phyloP scores from a whole-genome alignment of 2,888 invertebrate species.

The Parelbella ahira region DNA sequence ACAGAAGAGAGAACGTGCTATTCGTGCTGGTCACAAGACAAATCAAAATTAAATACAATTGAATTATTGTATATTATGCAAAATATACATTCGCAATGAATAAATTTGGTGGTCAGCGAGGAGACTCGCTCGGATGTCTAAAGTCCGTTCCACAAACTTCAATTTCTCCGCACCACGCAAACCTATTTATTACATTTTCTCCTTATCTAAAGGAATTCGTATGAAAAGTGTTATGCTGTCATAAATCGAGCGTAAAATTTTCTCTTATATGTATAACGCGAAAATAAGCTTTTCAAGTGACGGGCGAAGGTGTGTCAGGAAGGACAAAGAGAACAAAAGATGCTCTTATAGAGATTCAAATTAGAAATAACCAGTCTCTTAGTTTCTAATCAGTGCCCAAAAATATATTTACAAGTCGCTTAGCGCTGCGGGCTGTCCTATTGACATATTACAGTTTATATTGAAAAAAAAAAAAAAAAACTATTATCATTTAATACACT shows the following conservation, averaged over 20 bases:
- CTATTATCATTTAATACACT: conserved; percentile 14
- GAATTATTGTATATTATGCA: no score
- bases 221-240: no score
- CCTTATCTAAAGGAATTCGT: conserved; percentile 15
- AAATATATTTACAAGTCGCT: conserved; percentile 63
- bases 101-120: no score
- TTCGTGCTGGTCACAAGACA: conserved; percentile 1
- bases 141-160: conserved; percentile 6
- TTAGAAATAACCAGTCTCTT: conserved; percentile 66
- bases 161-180: conserved; percentile 9
- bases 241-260: no score
- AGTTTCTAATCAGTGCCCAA: conserved; percentile 59
- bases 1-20: conserved; percentile 12
- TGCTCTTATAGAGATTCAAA: conserved; percentile 72
- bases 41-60: no score
- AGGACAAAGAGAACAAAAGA: conserved; percentile 26
- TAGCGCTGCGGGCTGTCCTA: conserved; percentile 47
- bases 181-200: conserved; percentile 21
- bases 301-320: no score
- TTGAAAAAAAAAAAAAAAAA: no score
- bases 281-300: no score
- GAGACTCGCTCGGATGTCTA: no score
- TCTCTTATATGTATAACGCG: no score
- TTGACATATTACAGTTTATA: conserved; percentile 5
- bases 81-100: no score